Evolutionary conservation across 2,888 invertebrate species (phyloP).

Genomic region (Microplitis manilae): DNA sequence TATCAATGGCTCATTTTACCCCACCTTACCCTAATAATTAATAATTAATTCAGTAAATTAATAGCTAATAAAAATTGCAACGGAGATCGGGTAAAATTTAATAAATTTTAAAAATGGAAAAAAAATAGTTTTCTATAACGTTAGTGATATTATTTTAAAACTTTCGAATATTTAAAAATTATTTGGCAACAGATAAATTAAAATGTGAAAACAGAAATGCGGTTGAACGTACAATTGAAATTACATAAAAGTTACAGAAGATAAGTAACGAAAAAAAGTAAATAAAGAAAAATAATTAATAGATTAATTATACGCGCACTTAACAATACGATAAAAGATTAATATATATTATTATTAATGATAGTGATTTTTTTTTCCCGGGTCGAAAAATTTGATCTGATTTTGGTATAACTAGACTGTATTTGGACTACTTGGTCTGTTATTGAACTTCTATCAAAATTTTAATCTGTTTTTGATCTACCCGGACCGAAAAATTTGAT

Average conservation of each 20-base stretch:
- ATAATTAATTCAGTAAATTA: background rate
- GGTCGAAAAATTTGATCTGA: too few relatives aligned
- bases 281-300: background rate
- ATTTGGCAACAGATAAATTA: slow-evolving; percentile 37
- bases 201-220: slow-evolving; percentile 51
- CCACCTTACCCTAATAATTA: background rate
- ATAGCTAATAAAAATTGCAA: background rate
- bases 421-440: too few relatives aligned
- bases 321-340: slow-evolving; percentile 10
- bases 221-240: slow-evolving; percentile 40
- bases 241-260: slow-evolving; percentile 14
- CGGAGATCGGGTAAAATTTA: background rate
- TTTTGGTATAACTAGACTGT: too few relatives aligned
- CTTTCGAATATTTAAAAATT: slow-evolving; percentile 6
- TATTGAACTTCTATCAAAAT: too few relatives aligned
- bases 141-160: background rate
- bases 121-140: background rate
- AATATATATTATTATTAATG: slow-evolving; percentile 11
- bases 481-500: too few relatives aligned
- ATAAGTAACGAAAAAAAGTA: background rate
- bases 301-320: slow-evolving; percentile 32
- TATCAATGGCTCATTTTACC: background rate
- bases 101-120: background rate
- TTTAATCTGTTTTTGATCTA: too few relatives aligned
- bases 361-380: background rate